These are phyloP conservation scores for Phaetusa simplex DNA, from an alignment of 2,113 vertebrate species.

Conservation along the genomic window DNA sequence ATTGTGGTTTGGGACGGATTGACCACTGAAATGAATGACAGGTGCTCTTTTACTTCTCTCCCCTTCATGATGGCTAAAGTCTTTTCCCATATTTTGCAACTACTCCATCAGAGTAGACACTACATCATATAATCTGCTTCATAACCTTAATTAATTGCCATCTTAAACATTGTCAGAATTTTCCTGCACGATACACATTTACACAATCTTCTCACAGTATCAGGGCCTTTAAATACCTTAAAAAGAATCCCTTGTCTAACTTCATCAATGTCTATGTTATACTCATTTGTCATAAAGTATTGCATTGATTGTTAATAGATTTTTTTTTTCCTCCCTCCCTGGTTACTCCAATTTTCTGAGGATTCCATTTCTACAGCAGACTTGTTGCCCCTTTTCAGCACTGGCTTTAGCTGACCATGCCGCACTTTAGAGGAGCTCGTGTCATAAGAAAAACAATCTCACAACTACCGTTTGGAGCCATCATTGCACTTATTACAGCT, in stretches of 20 bases:
- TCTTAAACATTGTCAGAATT: neutral
- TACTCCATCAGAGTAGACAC: neutral
- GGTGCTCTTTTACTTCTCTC: too few relatives aligned
- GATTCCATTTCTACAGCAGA: neutral
- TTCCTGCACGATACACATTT: neutral
- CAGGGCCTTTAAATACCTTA: neutral
- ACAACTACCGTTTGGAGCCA: fast-evolving
- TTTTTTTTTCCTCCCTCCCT: fast-evolving
- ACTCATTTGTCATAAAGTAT: neutral
- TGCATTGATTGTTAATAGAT: neutral
- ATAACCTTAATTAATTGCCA: neutral
- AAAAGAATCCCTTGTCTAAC: neutral
- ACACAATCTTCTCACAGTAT: neutral
- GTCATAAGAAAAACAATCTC: neutral
- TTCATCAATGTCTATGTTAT: neutral
- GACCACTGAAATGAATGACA: too few relatives aligned
- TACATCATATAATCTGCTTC: neutral
- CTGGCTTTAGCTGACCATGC: neutral
- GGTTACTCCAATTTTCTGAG: neutral
- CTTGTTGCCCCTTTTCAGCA: neutral
- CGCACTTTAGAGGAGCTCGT: neutral
- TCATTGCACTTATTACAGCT: neutral
- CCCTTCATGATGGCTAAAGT: too few relatives aligned
- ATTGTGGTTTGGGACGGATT: too few relatives aligned
- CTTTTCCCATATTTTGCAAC: neutral